Base-by-base conservation (phyloP, 1,140 invertebrate species). In the Halesus radiatus region DNA sequence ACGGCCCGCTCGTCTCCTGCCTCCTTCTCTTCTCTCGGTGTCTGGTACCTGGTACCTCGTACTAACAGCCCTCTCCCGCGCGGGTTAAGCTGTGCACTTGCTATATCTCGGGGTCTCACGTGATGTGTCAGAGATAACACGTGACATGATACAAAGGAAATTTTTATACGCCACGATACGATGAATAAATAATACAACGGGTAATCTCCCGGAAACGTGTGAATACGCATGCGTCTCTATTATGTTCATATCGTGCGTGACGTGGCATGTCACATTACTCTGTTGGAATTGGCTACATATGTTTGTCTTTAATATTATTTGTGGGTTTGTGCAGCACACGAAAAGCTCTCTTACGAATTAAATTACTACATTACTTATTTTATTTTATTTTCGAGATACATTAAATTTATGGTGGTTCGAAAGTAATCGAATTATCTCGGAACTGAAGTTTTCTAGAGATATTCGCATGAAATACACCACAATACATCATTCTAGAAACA, bases 101-200 rank as follows among this genome's bases (percentile, higher is more conserved):
- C 8, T 60, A 20, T 60, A 60, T 23, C 56, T 18, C 56, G 18
- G 18, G 18, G 56, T 60, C 8, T 60, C 56, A 23, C 56, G 56
- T 18, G 56, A 32, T 29, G 62, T 29, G 29, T 22, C 62, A 26
- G 62, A 66, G 62, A 72, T 26, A 72, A 23, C 29, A 50, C 68
- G 68, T 52, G 68, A 72, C 68, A 50, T 50, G 32, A 72, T 72
- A 50, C 45, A 20, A 16, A 20, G 68, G 18, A 72, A 72, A 52
- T 23, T 26, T 20, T 52, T 72, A 72, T 72, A 16, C 45, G 18
- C 32, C 68, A 20, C 50, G 66, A 56, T 56, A 56, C 22, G 53
- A 32, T 75, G 72, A 75, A 75, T 75, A 75, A 75, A 58, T 75
- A 75, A 75, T 56, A 75, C 20, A 20, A 23, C 29, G 72, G 37